phyloP scores from a whole-genome alignment of 64 coral and sea anemone genomes.

The Trachythela sp. region DNA sequence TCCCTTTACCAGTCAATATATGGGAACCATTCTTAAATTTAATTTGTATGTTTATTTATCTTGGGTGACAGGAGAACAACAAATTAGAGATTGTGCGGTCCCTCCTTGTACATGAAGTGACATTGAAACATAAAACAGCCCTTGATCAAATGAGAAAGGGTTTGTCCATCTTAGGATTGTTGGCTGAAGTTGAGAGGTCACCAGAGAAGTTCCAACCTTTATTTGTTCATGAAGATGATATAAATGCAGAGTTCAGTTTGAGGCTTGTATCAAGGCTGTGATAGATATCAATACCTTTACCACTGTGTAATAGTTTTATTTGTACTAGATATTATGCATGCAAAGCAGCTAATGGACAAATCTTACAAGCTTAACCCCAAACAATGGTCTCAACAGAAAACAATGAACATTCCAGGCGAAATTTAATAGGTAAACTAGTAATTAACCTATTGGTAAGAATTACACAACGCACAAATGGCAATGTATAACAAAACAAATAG shows the following conservation, averaged over 20 bases:
- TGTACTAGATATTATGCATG: not conserved
- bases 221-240: slow-evolving; percentile 39
- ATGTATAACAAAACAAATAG: too few species aligned
- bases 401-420: too few species aligned
- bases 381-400: too few species aligned
- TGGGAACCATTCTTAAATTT: not conserved
- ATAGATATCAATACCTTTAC: not conserved
- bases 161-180: slow-evolving; percentile 37
- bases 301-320: not conserved
- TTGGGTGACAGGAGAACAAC: not conserved
- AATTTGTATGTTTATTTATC: not conserved
- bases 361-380: too few species aligned
- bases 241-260: slow-evolving; percentile 27
- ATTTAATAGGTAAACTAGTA: too few species aligned
- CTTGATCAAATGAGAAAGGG: slow-evolving; percentile 48
- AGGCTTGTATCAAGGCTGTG: not conserved
- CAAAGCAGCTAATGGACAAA: too few species aligned
- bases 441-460: too few species aligned
- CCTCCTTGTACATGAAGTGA: not conserved
- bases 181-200: slow-evolving; percentile 41
- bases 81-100: slow-evolving; percentile 15
- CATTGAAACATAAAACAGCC: slow-evolving; percentile 40
- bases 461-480: too few species aligned
- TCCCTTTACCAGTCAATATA: too few species aligned
- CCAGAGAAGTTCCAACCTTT: slow-evolving; percentile 40